Evolutionary conservation across 1,140 invertebrate species (phyloP).

Genomic region (Lerema accius): DNA sequence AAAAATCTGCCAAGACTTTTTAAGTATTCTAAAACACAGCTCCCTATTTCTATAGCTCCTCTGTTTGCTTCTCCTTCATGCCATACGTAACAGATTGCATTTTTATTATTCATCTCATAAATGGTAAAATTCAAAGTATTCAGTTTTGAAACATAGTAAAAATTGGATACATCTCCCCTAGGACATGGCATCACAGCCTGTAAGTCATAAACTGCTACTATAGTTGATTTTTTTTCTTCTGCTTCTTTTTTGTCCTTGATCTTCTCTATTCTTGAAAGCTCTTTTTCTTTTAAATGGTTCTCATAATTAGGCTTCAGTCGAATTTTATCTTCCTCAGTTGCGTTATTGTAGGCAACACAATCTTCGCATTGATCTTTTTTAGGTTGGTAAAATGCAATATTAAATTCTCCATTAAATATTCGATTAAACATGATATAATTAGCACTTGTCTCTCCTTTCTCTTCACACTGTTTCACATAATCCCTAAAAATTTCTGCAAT

Average conservation of each 20-base stretch:
- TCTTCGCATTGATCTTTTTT: slow-evolving; percentile 30
- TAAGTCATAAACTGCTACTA: slow-evolving; percentile 28
- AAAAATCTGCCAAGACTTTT: not conserved
- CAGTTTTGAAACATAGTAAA: slow-evolving; percentile 34
- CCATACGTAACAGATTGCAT: slow-evolving; percentile 58
- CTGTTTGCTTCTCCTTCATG: slow-evolving; percentile 10
- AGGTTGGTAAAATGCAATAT: slow-evolving; percentile 31
- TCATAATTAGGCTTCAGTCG: slow-evolving; percentile 28
- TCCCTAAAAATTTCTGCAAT: slow-evolving; percentile 32
- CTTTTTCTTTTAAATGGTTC: slow-evolving; percentile 31
- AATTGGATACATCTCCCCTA: slow-evolving; percentile 1
- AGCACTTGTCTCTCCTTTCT: slow-evolving; percentile 11
- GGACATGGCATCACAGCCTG: slow-evolving; percentile 28
- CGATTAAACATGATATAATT: slow-evolving; percentile 28
- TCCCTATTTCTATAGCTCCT: slow-evolving; percentile 21
- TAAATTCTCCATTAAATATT: slow-evolving; percentile 28
- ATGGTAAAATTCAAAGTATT: slow-evolving; percentile 33
- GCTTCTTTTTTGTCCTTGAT: slow-evolving; percentile 10
- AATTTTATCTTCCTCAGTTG: slow-evolving; percentile 17
- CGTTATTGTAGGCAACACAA: slow-evolving; percentile 22
- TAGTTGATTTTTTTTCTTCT: slow-evolving; percentile 11
- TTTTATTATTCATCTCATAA: slow-evolving; percentile 25
- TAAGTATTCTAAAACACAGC: slow-evolving; percentile 22
- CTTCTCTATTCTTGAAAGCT: slow-evolving; percentile 30
- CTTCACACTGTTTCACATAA: slow-evolving; percentile 25